Conservation (phyloP, 1,140 invertebrate species). For the Spodoptera frugiperda region DNA sequence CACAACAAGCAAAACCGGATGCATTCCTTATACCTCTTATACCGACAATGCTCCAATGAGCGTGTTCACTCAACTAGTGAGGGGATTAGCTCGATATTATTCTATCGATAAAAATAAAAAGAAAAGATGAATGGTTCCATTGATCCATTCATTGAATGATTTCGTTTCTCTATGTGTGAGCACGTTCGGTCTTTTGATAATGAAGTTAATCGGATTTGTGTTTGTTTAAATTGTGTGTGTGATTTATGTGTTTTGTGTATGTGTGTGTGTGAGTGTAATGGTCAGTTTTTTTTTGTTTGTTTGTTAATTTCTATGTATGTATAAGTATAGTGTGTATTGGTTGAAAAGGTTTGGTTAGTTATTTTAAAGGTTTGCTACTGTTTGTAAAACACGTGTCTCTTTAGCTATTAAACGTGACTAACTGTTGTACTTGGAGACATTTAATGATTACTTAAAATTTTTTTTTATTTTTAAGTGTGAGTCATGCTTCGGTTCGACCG, state of each 20-base stretch:
- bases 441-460: no score
- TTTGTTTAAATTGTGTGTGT: background rate
- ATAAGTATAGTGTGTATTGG: background rate
- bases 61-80: constrained; percentile 27
- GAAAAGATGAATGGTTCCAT: background rate
- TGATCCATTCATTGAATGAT: background rate
- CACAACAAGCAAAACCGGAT: constrained; percentile 36
- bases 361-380: no score
- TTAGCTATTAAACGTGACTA: no score
- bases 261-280: background rate
- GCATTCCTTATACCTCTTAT: constrained; percentile 26
- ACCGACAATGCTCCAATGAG: constrained; percentile 29
- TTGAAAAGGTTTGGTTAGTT: background rate
- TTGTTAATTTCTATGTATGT: background rate
- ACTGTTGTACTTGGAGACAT: no score
- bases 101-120: constrained; percentile 32
- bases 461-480: no score
- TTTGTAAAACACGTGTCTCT: no score
- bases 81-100: constrained; percentile 25
- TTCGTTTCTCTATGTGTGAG: constrained; percentile 1
- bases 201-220: constrained; percentile 20
- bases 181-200: constrained; percentile 29
- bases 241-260: background rate
- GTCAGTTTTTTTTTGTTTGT: background rate
- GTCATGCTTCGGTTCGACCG: no score